Conservation (phyloP, 1,140 invertebrate genomes). For the Camponotus pennsylvanicus region DNA sequence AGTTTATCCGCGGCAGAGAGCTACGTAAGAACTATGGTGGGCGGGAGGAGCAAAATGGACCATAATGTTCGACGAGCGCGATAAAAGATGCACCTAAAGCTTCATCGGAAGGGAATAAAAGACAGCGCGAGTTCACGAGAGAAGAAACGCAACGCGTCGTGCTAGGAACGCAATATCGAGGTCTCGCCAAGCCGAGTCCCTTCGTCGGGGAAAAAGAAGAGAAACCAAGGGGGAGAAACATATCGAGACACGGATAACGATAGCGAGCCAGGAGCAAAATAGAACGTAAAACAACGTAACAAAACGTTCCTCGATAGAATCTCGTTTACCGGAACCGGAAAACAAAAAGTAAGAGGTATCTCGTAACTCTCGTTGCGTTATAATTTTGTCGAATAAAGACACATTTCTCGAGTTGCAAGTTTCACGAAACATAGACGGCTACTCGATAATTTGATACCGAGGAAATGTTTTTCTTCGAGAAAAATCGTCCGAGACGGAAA, state of each 20-base stretch:
- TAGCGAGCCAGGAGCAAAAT: slow-evolving; percentile 14
- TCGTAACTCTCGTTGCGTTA: background rate
- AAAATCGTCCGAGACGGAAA: slow-evolving; percentile 23
- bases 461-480: slow-evolving; percentile 12
- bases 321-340: background rate
- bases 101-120: slow-evolving; percentile 46
- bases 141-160: background rate
- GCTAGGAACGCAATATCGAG: slow-evolving; percentile 31
- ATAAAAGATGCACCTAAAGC: slow-evolving; percentile 38
- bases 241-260: slow-evolving; percentile 52
- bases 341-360: background rate
- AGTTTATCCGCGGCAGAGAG: slow-evolving; percentile 6
- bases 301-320: slow-evolving; percentile 1
- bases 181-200: background rate
- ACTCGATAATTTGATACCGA: background rate
- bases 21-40: background rate
- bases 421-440: background rate
- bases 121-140: background rate
- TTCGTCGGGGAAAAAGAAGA: background rate
- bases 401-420: slow-evolving; percentile 4
- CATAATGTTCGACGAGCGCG: slow-evolving; percentile 20
- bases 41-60: slow-evolving; percentile 8
- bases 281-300: slow-evolving; percentile 5
- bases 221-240: slow-evolving; percentile 15
- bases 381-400: background rate